Percentiles rank a stretch among this genome's conserved stretches.
Evolutionary conservation across 2,888 invertebrate genomes (phyloP).

Genomic region (Ariolimax columbianus): DNA sequence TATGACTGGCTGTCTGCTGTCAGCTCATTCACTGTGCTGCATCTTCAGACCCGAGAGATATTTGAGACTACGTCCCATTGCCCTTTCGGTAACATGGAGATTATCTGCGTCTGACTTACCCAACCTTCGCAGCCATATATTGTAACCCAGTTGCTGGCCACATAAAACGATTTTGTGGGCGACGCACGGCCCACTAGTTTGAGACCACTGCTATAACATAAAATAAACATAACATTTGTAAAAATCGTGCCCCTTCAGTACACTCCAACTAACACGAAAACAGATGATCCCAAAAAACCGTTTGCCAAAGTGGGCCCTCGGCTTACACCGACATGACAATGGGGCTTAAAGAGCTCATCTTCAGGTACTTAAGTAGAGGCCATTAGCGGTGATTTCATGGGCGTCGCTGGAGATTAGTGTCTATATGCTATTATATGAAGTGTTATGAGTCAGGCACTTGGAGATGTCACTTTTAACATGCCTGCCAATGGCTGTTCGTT

Average conservation of each 20-base stretch:
- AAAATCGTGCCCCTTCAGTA: background rate
- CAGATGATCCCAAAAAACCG: background rate
- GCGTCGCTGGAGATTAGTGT: slow-evolving; percentile 33
- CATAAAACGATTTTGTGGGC: too few relatives aligned
- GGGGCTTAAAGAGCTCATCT: slow-evolving; percentile 3
- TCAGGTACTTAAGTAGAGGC: background rate
- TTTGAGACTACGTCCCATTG: too few relatives aligned
- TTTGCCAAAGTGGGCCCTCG: background rate
- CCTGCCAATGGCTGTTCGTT: background rate
- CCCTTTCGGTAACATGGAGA: too few relatives aligned
- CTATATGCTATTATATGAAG: slow-evolving; percentile 7
- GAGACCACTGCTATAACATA: too few relatives aligned
- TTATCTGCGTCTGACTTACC: too few relatives aligned
- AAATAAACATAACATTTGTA: too few relatives aligned
- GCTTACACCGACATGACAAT: slow-evolving; percentile 11
- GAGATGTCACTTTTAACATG: slow-evolving; percentile 11
- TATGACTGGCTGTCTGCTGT: too few relatives aligned
- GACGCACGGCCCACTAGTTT: too few relatives aligned
- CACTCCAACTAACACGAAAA: background rate
- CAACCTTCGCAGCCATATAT: too few relatives aligned
- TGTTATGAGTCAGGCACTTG: background rate
- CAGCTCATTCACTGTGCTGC: too few relatives aligned
- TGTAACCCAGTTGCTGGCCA: too few relatives aligned
- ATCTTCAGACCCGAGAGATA: too few relatives aligned
- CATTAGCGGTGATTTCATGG: slow-evolving; percentile 24